Percentiles rank a stretch among this genome's conserved stretches.
phyloP scores from a whole-genome alignment of 2,888 invertebrate species.

The Sicus ferrugineus region DNA sequence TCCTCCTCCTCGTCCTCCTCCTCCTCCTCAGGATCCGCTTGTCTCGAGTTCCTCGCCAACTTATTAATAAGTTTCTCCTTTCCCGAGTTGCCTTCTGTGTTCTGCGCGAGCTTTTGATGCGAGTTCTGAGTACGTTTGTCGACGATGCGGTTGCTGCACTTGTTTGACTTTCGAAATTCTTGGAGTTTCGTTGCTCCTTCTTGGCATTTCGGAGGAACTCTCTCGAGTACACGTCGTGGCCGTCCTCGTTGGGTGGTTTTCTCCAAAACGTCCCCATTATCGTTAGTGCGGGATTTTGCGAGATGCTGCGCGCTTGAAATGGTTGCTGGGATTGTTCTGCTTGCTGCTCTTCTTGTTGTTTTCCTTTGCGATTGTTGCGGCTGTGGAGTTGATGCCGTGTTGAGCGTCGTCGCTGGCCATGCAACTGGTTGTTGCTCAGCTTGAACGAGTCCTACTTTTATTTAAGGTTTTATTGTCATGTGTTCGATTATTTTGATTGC shows the following conservation, averaged over 20 bases:
- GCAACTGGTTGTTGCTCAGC: conserved; percentile 50
- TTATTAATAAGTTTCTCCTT: conserved; percentile 62
- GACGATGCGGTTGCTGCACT: conserved; percentile 45
- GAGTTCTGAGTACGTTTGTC: conserved; percentile 53
- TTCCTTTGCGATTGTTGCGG: not conserved
- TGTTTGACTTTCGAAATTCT: conserved; percentile 30
- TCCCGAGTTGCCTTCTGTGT: conserved; percentile 41
- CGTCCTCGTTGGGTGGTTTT: too few relatives aligned
- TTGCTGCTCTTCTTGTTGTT: conserved; percentile 37
- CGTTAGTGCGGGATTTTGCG: too few relatives aligned
- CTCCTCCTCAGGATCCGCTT: not conserved
- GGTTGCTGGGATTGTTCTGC: conserved; percentile 34
- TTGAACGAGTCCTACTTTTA: conserved; percentile 26
- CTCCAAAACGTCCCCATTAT: too few relatives aligned
- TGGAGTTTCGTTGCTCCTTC: too few relatives aligned
- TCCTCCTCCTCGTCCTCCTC: not conserved
- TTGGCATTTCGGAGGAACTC: too few relatives aligned
- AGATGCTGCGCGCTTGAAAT: conserved; percentile 36
- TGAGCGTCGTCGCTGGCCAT: conserved; percentile 30
- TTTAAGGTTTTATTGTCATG: conserved; percentile 48
- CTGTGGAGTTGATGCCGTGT: conserved; percentile 23
- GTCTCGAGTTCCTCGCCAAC: too few relatives aligned
- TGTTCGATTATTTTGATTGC: conserved; percentile 49
- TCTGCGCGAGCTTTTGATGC: conserved; percentile 49
- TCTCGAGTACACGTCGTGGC: too few relatives aligned